Evolutionary conservation across 1,140 invertebrate genomes (phyloP).

Genomic region (Drosophila ercepeae): DNA sequence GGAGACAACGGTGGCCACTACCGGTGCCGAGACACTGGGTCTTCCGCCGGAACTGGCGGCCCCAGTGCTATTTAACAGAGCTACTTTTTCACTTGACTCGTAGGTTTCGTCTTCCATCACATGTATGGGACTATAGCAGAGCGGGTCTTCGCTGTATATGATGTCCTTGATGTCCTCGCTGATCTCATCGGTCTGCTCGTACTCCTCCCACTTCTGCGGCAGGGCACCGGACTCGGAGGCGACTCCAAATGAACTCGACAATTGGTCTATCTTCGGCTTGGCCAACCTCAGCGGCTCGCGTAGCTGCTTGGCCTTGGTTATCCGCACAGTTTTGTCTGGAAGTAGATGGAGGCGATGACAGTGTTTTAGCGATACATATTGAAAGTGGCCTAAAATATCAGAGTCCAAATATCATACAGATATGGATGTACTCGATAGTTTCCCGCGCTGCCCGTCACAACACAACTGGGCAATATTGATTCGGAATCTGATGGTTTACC

Average conservation of each 20-base stretch:
- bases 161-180: conserved; percentile 71
- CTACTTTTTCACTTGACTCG: conserved; percentile 49
- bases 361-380: conserved; percentile 41
- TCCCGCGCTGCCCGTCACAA: conserved; percentile 38
- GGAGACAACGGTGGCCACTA: conserved; percentile 55
- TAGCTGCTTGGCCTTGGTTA: conserved; percentile 55
- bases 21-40: conserved; percentile 3
- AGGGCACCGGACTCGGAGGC: conserved; percentile 43
- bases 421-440: conserved; percentile 67
- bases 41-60: neutral
- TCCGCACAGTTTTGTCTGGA: conserved; percentile 67
- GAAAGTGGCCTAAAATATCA: conserved; percentile 24
- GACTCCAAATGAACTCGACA: conserved; percentile 3
- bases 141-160: conserved; percentile 69
- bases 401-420: conserved; percentile 20
- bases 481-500: conserved; percentile 33
- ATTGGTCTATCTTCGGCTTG: conserved; percentile 62
- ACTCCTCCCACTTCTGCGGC: conserved; percentile 72
- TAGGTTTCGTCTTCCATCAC: conserved; percentile 65
- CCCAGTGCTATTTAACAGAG: conserved; percentile 28
- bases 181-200: conserved; percentile 69
- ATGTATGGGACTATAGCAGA: conserved; percentile 74
- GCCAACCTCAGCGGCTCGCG: conserved; percentile 54
- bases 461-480: neutral
- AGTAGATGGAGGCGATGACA: conserved; percentile 30